These are phyloP conservation scores for Heterodera carotae DNA, from an alignment of 1,140 invertebrate species.

Conservation along the genomic window DNA sequence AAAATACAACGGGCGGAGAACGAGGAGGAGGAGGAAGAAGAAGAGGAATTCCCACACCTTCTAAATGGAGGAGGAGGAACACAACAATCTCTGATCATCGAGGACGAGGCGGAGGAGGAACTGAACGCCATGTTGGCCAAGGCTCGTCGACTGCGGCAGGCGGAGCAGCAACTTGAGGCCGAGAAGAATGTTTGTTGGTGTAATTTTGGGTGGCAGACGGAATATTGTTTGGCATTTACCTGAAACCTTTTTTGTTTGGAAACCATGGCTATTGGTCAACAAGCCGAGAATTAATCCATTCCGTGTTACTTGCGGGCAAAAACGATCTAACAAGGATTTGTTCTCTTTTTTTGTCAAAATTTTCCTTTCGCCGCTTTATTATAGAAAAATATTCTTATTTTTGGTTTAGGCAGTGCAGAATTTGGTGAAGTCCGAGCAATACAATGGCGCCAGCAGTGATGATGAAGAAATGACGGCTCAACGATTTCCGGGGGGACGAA, in stretches of 20 bases:
- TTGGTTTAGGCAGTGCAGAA: too few species aligned
- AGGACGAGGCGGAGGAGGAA: conserved; percentile 55
- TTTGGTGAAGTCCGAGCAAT: background rate
- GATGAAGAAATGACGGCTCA: conserved; percentile 37
- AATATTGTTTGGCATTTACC: too few species aligned
- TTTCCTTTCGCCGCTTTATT: too few species aligned
- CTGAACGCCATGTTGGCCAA: conserved; percentile 34
- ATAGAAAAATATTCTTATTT: too few species aligned
- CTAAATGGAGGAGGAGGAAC: background rate
- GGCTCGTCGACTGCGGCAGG: conserved; percentile 41
- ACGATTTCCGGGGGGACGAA: background rate
- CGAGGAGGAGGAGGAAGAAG: conserved; percentile 31
- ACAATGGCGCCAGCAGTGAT: conserved; percentile 27
- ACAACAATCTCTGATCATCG: conserved; percentile 25
- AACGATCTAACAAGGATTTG: too few species aligned
- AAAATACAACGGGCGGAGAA: conserved; percentile 22
- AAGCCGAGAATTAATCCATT: too few species aligned
- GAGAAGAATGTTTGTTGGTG: conserved; percentile 19
- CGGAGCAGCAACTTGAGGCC: conserved; percentile 13
- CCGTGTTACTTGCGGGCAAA: too few species aligned
- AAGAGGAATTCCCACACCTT: conserved; percentile 21
- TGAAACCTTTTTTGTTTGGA: too few species aligned
- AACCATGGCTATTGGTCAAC: too few species aligned
- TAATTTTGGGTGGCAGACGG: too few species aligned
- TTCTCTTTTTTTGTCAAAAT: too few species aligned